Conservation (phyloP, 2,888 invertebrate species). For the Camponotus fellah region DNA sequence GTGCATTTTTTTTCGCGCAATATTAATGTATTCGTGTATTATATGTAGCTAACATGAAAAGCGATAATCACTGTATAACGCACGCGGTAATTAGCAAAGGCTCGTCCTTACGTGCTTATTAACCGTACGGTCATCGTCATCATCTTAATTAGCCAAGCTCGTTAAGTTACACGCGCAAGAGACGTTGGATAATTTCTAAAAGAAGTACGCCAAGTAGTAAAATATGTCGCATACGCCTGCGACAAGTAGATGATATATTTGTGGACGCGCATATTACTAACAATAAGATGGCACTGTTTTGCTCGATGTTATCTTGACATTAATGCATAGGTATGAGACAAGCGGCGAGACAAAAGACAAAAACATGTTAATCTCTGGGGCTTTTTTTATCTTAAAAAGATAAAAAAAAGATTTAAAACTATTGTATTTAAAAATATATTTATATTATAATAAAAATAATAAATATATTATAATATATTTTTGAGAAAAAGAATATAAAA, state of each 20-base stretch:
- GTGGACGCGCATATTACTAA: not conserved
- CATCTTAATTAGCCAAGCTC: constrained; percentile 48
- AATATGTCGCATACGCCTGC: not conserved
- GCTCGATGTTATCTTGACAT: not conserved
- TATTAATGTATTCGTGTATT: not conserved
- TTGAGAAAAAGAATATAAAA: not conserved
- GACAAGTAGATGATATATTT: constrained; percentile 25
- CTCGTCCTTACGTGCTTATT: constrained; percentile 35
- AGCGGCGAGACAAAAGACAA: not conserved
- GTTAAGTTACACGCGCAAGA: constrained; percentile 22
- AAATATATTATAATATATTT: too few species aligned
- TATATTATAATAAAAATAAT: too few species aligned
- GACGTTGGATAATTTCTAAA: constrained; percentile 17
- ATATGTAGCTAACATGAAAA: constrained; percentile 2
- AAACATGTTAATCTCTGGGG: not conserved
- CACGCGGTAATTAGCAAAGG: constrained; percentile 47
- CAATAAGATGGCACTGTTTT: not conserved
- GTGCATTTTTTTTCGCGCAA: not conserved
- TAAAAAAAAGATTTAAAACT: not conserved
- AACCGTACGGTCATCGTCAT: constrained; percentile 32
- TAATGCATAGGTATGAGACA: not conserved
- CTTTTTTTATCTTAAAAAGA: not conserved
- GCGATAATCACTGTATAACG: constrained; percentile 39
- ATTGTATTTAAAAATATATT: too few species aligned
- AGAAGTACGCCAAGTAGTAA: constrained; percentile 8